phyloP scores from a whole-genome alignment of 2,797 vertebrate genomes.

The Lagocephalus sceleratus region DNA sequence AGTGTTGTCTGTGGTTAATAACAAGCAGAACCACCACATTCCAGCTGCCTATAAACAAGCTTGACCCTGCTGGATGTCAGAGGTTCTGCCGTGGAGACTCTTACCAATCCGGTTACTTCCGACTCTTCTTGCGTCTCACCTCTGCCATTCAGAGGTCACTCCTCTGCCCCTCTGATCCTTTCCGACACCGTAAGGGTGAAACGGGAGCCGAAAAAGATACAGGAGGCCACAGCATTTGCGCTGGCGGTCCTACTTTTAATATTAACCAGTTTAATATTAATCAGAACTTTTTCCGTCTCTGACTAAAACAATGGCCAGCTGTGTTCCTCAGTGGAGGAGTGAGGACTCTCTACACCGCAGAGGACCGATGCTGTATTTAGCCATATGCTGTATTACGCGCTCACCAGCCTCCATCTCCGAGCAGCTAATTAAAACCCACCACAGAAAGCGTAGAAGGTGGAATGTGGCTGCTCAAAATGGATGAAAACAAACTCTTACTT shows the following conservation, averaged over 20 bases:
- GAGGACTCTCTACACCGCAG: conserved; percentile 28
- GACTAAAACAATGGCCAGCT: conserved; percentile 67
- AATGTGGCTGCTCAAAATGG: conserved; percentile 50
- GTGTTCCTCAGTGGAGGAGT: conserved; percentile 44
- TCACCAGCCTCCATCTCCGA: conserved; percentile 36
- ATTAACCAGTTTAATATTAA: conserved; percentile 58
- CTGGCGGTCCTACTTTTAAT: conserved; percentile 37
- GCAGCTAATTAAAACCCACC: conserved; percentile 59
- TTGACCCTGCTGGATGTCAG: conserved; percentile 30
- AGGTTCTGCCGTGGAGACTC: conserved; percentile 36
- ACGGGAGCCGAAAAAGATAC: conserved; percentile 36
- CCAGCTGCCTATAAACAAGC: conserved; percentile 51
- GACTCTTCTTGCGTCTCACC: conserved; percentile 21
- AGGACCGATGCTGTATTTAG: conserved; percentile 46
- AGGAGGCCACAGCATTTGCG: conserved; percentile 16
- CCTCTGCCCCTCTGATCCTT: conserved; percentile 38
- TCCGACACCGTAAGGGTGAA: conserved; percentile 35
- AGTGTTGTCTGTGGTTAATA: conserved; percentile 64
- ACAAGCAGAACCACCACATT: conserved; percentile 60
- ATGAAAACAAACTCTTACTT: conserved; percentile 46
- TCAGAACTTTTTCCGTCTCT: conserved; percentile 45
- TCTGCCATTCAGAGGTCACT: conserved; percentile 26
- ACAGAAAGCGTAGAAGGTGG: conserved; percentile 35
- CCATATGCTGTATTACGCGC: conserved; percentile 52
- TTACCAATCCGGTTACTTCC: conserved; percentile 30